Percentiles rank a stretch among this genome's conserved stretches.
Evolutionary conservation across 1,140 invertebrate genomes (phyloP).

Genomic region (Orchestia grillus): DNA sequence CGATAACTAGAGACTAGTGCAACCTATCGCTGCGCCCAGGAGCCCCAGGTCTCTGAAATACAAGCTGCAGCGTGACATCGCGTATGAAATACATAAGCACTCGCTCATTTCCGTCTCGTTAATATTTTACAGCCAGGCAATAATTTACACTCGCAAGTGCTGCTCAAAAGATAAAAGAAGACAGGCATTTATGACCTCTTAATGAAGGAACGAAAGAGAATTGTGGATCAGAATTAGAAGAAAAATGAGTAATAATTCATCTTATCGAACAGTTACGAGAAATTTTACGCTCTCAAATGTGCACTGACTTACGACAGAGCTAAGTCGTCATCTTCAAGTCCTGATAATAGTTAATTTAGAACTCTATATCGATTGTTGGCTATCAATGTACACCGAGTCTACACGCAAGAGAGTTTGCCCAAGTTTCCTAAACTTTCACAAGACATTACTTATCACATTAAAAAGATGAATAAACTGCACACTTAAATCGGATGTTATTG

Average conservation of each 20-base stretch:
- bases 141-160: neutral
- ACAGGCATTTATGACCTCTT: neutral
- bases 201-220: neutral
- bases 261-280: neutral
- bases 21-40: neutral
- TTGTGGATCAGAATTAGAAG: neutral
- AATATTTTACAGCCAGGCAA: neutral
- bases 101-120: neutral
- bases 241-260: neutral
- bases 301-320: too few species aligned
- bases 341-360: too few species aligned
- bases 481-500: too few species aligned
- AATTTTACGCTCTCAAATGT: neutral
- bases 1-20: neutral
- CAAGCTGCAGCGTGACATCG: neutral
- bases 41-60: neutral
- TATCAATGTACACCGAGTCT: too few species aligned
- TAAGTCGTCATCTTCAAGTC: too few species aligned
- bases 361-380: too few species aligned
- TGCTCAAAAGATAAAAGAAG: neutral
- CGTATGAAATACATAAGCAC: neutral
- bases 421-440: too few species aligned
- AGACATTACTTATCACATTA: too few species aligned
- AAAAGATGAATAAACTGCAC: too few species aligned
- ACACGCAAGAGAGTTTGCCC: too few species aligned